Percentiles rank a stretch among this genome's conserved stretches.
Evolutionary conservation across 1,140 invertebrate species (phyloP).

Genomic region (Coenobita brevimanus): DNA sequence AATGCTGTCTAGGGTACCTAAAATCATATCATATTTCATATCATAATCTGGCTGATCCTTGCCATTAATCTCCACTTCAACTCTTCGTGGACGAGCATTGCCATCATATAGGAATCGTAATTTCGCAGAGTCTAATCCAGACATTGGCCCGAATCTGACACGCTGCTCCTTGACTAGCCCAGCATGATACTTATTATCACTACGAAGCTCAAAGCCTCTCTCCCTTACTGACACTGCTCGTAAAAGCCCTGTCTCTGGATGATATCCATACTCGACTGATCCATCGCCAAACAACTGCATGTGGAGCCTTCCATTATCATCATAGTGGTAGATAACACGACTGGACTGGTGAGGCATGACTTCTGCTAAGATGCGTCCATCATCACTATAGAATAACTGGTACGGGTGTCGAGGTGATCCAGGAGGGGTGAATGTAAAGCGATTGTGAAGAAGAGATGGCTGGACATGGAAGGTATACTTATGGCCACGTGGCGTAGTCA

Average conservation of each 20-base stretch:
- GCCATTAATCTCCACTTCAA: constrained; percentile 90
- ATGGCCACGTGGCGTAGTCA: constrained; percentile 93
- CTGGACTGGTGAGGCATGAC: constrained; percentile 92
- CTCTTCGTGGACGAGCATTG: constrained; percentile 86
- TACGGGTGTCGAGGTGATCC: constrained; percentile 87
- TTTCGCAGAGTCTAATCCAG: constrained; percentile 87
- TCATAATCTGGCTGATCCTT: constrained; percentile 82
- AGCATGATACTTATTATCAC: constrained; percentile 92
- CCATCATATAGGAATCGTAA: constrained; percentile 94
- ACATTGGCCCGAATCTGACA: constrained; percentile 87
- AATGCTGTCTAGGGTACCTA: constrained; percentile 87
- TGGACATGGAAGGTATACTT: constrained; percentile 94
- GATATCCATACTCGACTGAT: constrained; percentile 90
- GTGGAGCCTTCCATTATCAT: constrained; percentile 86
- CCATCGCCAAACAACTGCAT: constrained; percentile 90
- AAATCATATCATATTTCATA: constrained; percentile 89
- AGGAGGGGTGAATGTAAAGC: constrained; percentile 92
- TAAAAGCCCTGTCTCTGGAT: constrained; percentile 86
- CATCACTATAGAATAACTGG: constrained; percentile 92
- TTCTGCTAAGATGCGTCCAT: constrained; percentile 89
- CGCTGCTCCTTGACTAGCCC: constrained; percentile 91
- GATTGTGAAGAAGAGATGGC: constrained; percentile 93
- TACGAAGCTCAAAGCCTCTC: constrained; percentile 82
- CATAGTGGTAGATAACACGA: constrained; percentile 91
- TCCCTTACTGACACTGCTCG: constrained; percentile 89